Evolutionary conservation across 37 sponge, comb jelly and placozoan species (phyloP), one percentile per base, ranked within the genome.

Genomic region (Corticium candelabrum): DNA sequence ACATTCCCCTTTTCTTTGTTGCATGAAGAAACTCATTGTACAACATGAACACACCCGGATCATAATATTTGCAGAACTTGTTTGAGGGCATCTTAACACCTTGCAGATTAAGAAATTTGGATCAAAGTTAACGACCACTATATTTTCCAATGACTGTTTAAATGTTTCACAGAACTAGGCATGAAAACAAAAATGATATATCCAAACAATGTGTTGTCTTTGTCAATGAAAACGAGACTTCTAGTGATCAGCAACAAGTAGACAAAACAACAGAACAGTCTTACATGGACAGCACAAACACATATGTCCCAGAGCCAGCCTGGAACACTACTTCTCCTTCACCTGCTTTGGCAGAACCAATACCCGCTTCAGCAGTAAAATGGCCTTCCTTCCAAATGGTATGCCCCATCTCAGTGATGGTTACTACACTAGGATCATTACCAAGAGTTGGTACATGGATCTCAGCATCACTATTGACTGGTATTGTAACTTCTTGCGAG

Each of bases 261-360:
- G 15, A 50, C 62, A 50, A 11, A 50, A 50, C 21, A 27, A 21
- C 11, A 50, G 21, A 50, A 50, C 11, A 50, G 15, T 50, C 15
- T 21, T 50, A 50, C 62, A 50, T 50, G 15, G 62, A 50, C 11
- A 50, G 15, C 21, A 27, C 62, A 50, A 70, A 70, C 4, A 35
- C 73, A 70, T 70, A 70, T 4, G 4, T 70, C 21, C 73, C 73
- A 34, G 73, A 70, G 33, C 73, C 73, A 15, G 31, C 73, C 29
- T 4, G 7, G 31, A 70, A 70, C 5, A 29, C 73, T 30, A 70
- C 21, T 7, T 70, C 7, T 7, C 29, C 31, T 4, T 15, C 21
- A 30, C 29, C 31, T 32, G 33, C 73, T 5, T 4, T 32, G 21
- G 73, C 73, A 5, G 35, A 7, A 29, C 33, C 21, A 15, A 70